A percentile compares a stretch with the other conserved stretches of the same genome.
phyloP scores from a whole-genome alignment of 2,888 invertebrate species.

The Zeuzera pyrina region DNA sequence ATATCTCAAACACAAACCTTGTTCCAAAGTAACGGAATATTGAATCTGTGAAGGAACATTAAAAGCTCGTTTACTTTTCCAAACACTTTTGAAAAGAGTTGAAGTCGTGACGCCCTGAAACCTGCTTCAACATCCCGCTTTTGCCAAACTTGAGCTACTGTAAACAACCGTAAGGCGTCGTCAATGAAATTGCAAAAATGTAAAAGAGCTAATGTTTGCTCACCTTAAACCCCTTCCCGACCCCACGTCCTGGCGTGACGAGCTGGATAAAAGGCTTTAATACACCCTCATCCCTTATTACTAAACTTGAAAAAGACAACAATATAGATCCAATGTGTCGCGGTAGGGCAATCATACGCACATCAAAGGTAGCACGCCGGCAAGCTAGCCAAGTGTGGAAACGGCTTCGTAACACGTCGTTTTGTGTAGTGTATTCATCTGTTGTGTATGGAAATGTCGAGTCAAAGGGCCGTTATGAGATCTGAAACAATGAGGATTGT shows the following conservation, averaged over 20 bases:
- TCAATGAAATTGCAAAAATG: conserved; percentile 72
- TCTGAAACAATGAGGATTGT: conserved; percentile 67
- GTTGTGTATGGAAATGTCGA: conserved; percentile 47
- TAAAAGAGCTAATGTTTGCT: conserved; percentile 73
- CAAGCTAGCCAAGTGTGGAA: conserved; percentile 65
- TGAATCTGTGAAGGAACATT: conserved; percentile 39
- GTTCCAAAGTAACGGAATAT: conserved; percentile 30
- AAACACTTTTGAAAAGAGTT: conserved; percentile 55
- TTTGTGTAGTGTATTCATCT: conserved; percentile 56
- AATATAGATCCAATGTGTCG: conserved; percentile 73
- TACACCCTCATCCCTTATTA: conserved; percentile 74
- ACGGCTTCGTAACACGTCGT: conserved; percentile 39
- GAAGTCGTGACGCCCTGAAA: conserved; percentile 41
- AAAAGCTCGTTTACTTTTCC: conserved; percentile 52
- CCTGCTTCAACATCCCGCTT: conserved; percentile 34
- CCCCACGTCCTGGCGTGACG: conserved; percentile 66
- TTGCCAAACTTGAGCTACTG: conserved; percentile 40
- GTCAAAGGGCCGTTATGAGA: conserved; percentile 72
- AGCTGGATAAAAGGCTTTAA: conserved; percentile 74
- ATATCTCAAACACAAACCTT: conserved; percentile 20
- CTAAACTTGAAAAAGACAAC: conserved; percentile 74
- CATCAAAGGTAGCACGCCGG: conserved; percentile 65
- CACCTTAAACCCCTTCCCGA: conserved; percentile 72
- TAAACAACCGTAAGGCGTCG: conserved; percentile 62
- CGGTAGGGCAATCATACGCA: conserved; percentile 72